Conservation (phyloP, 2,888 invertebrate genomes). For the Tipula unca region DNA sequence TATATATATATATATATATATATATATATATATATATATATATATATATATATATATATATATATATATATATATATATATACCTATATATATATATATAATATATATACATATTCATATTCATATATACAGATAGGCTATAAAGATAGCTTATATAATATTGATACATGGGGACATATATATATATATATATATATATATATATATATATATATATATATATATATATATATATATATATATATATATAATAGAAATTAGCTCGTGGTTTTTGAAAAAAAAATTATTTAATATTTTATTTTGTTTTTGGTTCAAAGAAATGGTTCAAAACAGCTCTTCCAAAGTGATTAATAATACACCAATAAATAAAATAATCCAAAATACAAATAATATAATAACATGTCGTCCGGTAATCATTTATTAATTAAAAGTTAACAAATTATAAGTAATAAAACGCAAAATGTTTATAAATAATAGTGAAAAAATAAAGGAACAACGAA, state of each 20-base stretch:
- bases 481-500: background rate
- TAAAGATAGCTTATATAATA: no score
- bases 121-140: background rate
- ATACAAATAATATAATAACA: background rate
- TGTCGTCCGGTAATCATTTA: background rate
- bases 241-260: background rate
- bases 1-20: slow-evolving; percentile 17
- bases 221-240: slow-evolving; percentile 17
- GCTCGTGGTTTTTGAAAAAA: background rate
- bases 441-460: background rate
- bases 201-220: slow-evolving; percentile 14
- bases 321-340: background rate
- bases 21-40: slow-evolving; percentile 16
- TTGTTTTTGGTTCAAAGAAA: background rate
- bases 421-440: background rate
- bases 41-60: slow-evolving; percentile 14
- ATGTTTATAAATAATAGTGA: background rate
- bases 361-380: background rate
- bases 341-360: background rate
- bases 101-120: slow-evolving; percentile 1
- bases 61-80: slow-evolving; percentile 14
- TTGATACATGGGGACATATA: no score
- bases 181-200: slow-evolving; percentile 14
- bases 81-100: background rate
- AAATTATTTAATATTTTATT: background rate